phyloP scores from a whole-genome alignment of 2,888 invertebrate species.

The Choristoneura rosaceana region DNA sequence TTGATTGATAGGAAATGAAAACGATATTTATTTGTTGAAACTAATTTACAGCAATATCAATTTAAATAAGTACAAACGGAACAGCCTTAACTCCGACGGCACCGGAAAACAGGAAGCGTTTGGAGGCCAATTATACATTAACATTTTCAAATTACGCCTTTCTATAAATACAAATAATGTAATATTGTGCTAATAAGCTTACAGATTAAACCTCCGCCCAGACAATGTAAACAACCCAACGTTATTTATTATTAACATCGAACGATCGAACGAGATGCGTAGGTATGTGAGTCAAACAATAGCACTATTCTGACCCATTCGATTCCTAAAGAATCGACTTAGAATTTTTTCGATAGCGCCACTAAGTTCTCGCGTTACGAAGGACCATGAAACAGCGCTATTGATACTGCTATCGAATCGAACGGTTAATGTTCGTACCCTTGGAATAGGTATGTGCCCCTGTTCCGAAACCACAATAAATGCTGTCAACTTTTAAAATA shows the following conservation, averaged over 20 bases:
- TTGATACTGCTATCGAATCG: neutral
- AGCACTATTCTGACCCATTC: conserved; percentile 12
- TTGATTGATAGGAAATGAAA: conserved; percentile 26
- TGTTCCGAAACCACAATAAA: conserved; percentile 35
- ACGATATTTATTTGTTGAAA: conserved; percentile 19
- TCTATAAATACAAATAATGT: conserved; percentile 48
- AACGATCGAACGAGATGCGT: conserved; percentile 47
- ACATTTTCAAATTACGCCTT: conserved; percentile 50
- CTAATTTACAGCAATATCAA: conserved; percentile 34
- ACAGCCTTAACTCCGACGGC: conserved; percentile 52
- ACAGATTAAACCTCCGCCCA: conserved; percentile 59
- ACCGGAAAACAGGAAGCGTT: conserved; percentile 60
- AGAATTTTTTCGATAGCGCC: neutral
- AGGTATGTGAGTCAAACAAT: conserved; percentile 50
- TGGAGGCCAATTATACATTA: conserved; percentile 55
- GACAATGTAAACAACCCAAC: conserved; percentile 53
- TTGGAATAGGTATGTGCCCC: conserved; percentile 9
- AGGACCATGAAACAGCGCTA: neutral
- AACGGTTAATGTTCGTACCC: neutral
- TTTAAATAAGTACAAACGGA: conserved; percentile 46
- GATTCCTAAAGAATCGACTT: neutral
- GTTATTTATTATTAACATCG: conserved; percentile 54
- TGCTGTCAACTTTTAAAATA: conserved; percentile 39
- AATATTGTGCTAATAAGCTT: conserved; percentile 52
- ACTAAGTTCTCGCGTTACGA: neutral